Base-by-base conservation (phyloP, 1,140 invertebrate species). In the Aphaenogaster ashmeadi region DNA sequence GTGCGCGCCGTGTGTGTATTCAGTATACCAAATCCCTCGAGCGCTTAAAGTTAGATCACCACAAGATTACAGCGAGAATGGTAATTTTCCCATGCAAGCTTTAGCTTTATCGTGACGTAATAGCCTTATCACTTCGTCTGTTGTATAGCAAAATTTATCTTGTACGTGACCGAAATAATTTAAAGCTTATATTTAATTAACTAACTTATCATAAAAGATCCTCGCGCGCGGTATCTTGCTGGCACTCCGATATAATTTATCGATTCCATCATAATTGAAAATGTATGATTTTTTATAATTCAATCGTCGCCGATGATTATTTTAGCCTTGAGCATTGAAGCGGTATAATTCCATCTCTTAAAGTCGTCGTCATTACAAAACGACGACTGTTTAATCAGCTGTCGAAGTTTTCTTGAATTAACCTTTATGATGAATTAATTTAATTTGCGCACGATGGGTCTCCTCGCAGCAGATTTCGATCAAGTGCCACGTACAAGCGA, bases 21-120 rank as follows among this genome's bases (percentile, higher is more conserved):
- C 11, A 74, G 67, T 47, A 13, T 75, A 13, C 11, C 58, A 79
- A 66, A 66, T 64, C 44, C 62, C 74, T 38, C 15, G 36, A 44
- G 60, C 60, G 27, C 36, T 77, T 78, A 86, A 86, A 86, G 60
- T 86, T 86, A 79, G 36, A 86, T 86, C 50, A 79, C n/a, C 36
- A 18, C n/a, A 79, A 79, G 83, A 86, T 86, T 67, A 64, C 60
- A 52, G 6, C 18, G 41, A 84, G 80, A 84, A 84, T 60, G 41
- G 69, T 58, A 84, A 84, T 84, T 84, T 84, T 84, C 69, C 75
- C 41, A 36, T 38, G 44, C 80, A 60, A 60, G 33, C 41, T 47
- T 77, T 77, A 77, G 52, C 36, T 27, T 80, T 67, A 67, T 80
- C 27, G 2, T 54, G 67, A 83, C 33, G 60, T 72, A 83, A 83